A percentile compares a stretch with the other conserved stretches of the same genome.
Conservation (phyloP, 2,113 vertebrate species). For the Lampris megalopsis region DNA sequence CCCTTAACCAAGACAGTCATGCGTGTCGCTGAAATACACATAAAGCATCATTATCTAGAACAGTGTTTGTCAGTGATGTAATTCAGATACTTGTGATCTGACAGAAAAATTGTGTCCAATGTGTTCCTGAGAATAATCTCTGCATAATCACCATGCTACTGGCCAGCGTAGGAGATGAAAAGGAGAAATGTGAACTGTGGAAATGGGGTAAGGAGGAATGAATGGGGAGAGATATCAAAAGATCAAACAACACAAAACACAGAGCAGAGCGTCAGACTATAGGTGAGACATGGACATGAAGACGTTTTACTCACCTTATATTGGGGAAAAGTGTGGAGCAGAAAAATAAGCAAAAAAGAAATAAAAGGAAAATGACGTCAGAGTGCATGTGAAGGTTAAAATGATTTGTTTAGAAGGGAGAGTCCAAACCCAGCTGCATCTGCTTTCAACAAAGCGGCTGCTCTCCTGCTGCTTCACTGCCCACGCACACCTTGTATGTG, state of each 20-base stretch:
- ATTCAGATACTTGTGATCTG: constrained; percentile 77
- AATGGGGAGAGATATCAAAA: constrained; percentile 2
- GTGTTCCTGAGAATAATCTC: constrained; percentile 69
- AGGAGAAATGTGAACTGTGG: constrained; percentile 17
- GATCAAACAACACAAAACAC: not conserved
- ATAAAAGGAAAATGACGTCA: constrained; percentile 40
- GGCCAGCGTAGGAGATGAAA: constrained; percentile 49
- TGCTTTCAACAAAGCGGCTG: constrained; percentile 46
- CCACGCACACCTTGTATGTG: constrained; percentile 49
- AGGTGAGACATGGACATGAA: constrained; percentile 5
- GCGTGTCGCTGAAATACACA: constrained; percentile 66
- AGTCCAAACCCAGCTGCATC: constrained; percentile 33
- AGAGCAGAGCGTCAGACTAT: constrained; percentile 19
- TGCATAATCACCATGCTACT: constrained; percentile 59
- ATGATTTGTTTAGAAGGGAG: constrained; percentile 64
- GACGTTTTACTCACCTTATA: not conserved
- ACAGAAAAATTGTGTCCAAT: constrained; percentile 77
- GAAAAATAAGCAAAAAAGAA: constrained; percentile 18
- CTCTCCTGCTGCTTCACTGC: constrained; percentile 73
- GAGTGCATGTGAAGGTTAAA: constrained; percentile 70
- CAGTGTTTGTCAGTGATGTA: constrained; percentile 71
- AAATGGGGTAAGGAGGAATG: constrained; percentile 17
- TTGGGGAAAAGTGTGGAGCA: not conserved
- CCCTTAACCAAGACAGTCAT: constrained; percentile 77
- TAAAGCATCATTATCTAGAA: constrained; percentile 50